A percentile compares a stretch with the other conserved stretches of the same genome.
These are phyloP conservation scores for Ciconia nigra DNA, from an alignment of 2,797 vertebrate genomes.

Conservation along the genomic window DNA sequence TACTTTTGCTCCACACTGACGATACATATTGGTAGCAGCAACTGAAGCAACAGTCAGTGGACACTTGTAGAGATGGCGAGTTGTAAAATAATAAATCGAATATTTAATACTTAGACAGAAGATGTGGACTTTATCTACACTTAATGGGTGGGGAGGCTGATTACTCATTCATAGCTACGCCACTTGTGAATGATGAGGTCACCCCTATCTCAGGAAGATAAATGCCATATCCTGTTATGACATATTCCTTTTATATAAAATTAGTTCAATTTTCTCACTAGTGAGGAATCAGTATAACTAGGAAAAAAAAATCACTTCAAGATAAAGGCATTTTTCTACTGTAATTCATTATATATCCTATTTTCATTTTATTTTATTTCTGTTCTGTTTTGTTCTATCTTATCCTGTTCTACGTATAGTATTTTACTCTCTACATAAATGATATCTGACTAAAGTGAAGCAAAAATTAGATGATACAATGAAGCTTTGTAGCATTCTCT, in stretches of 20 bases:
- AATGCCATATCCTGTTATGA: constrained; percentile 65
- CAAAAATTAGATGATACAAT: constrained; percentile 74
- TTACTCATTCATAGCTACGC: constrained; percentile 62
- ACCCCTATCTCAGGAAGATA: constrained; percentile 61
- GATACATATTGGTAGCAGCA: constrained; percentile 18
- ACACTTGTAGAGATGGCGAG: constrained; percentile 52
- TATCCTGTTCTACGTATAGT: constrained; percentile 56
- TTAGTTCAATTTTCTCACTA: constrained; percentile 64
- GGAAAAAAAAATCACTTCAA: constrained; percentile 38
- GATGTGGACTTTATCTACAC: constrained; percentile 56
- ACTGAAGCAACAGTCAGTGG: constrained; percentile 47
- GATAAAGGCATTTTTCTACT: constrained; percentile 59
- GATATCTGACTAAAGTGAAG: constrained; percentile 71
- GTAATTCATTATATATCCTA: constrained; percentile 60
- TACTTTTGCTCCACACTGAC: background rate
- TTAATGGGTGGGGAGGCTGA: constrained; percentile 55
- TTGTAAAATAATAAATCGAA: constrained; percentile 67
- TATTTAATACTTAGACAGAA: constrained; percentile 64
- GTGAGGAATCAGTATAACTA: constrained; percentile 39
- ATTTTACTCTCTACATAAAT: constrained; percentile 68
- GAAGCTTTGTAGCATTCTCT: constrained; percentile 62
- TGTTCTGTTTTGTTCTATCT: constrained; percentile 68
- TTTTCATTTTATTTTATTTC: constrained; percentile 66
- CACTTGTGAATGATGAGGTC: constrained; percentile 61
- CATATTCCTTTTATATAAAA: constrained; percentile 60